Conservation (phyloP, 1,140 invertebrate genomes). For the Drosophila santomea region DNA sequence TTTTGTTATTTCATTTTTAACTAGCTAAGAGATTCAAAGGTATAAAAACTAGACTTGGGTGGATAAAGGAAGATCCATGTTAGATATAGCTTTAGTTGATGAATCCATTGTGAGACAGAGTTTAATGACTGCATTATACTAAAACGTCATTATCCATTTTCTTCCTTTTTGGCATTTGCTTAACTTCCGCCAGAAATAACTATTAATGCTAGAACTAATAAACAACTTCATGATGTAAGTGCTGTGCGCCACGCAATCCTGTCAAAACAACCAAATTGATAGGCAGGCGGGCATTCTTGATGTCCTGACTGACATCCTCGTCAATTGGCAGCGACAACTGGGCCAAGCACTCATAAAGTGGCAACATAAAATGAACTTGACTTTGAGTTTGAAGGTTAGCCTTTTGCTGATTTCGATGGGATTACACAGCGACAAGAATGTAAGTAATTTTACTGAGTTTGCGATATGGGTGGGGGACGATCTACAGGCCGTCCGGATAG, state of each 20-base stretch:
- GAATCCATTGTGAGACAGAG: not conserved
- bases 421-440: constrained; percentile 13
- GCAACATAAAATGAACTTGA: constrained; percentile 48
- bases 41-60: not conserved
- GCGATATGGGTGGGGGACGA: not conserved
- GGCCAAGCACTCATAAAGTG: constrained; percentile 33
- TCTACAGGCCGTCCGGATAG: constrained; percentile 83
- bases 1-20: not conserved
- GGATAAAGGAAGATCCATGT: too few relatives aligned
- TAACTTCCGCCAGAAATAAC: constrained; percentile 41
- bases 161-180: constrained; percentile 3
- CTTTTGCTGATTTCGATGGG: constrained; percentile 23
- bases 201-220: constrained; percentile 57
- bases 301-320: constrained; percentile 40
- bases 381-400: constrained; percentile 38
- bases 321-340: constrained; percentile 45
- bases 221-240: constrained; percentile 43
- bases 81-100: not conserved
- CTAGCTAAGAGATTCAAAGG: not conserved
- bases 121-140: constrained; percentile 8
- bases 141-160: not conserved
- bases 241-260: constrained; percentile 50
- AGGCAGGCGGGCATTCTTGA: constrained; percentile 5
- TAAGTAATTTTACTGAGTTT: constrained; percentile 36
- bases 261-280: constrained; percentile 54